A percentile compares a stretch with the other conserved stretches of the same genome.
These are phyloP conservation scores for Sebastes taczanowskii DNA, from an alignment of 2,797 vertebrate species.

Conservation along the genomic window DNA sequence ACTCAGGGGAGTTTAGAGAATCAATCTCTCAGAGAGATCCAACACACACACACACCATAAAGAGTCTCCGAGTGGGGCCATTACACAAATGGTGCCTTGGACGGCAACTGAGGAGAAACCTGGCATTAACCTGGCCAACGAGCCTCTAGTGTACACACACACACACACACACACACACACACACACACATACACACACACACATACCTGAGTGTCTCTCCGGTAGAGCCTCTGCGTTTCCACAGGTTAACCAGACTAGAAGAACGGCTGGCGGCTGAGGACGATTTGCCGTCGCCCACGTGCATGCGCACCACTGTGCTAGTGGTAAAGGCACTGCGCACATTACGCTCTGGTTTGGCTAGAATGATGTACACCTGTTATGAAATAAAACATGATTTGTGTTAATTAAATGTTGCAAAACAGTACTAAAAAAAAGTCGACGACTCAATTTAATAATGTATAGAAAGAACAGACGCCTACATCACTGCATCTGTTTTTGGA, in stretches of 20 bases:
- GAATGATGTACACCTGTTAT: conserved; percentile 93
- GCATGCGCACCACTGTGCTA: conserved; percentile 97
- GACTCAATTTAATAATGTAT: background rate
- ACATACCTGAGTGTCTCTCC: conserved; percentile 94
- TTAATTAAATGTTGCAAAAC: background rate
- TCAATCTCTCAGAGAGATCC: conserved; percentile 57
- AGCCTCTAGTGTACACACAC: background rate
- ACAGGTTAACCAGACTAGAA: conserved; percentile 95
- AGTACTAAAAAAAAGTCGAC: background rate
- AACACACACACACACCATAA: conserved; percentile 32
- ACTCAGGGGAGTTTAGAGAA: conserved; percentile 51
- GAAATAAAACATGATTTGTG: background rate
- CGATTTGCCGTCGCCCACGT: conserved; percentile 95
- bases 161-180: background rate
- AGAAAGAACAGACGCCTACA: background rate
- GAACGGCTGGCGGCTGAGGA: conserved; percentile 95
- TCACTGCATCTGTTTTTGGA: background rate
- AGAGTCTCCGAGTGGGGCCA: conserved; percentile 41
- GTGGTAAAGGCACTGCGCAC: conserved; percentile 99
- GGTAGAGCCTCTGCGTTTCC: conserved; percentile 94
- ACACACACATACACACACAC: background rate
- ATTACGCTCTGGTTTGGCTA: conserved; percentile 96
- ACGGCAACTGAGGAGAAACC: conserved; percentile 55
- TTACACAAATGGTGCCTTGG: conserved; percentile 57
- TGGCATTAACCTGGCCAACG: conserved; percentile 57